phyloP scores from a whole-genome alignment of 2,797 vertebrate species.

The Gallinago nigripennis region DNA sequence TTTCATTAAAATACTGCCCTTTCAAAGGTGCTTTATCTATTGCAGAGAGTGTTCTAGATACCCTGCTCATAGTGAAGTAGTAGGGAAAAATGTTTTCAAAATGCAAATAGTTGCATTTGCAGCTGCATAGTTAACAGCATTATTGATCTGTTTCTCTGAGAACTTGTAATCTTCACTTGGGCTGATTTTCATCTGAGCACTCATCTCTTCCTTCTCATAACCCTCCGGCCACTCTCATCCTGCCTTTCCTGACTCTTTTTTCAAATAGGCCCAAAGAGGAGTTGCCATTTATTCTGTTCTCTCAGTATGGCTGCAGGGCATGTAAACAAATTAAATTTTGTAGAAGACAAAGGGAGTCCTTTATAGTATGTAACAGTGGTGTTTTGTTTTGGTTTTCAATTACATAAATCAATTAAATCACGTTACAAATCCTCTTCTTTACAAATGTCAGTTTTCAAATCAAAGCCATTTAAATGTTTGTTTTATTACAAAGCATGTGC shows the following conservation, averaged over 20 bases:
- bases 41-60: not conserved
- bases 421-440: not conserved
- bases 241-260: not conserved
- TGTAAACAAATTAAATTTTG: conserved; percentile 39
- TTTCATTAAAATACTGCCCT: not conserved
- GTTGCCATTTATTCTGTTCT: conserved; percentile 7
- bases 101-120: conserved; percentile 1
- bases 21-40: not conserved
- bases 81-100: not conserved
- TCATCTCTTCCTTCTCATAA: conserved; percentile 16
- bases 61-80: not conserved
- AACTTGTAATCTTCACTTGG: conserved; percentile 27
- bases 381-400: conserved; percentile 5
- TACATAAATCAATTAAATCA: conserved; percentile 39
- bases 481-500: not conserved
- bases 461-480: not conserved
- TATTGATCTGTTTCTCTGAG: conserved; percentile 61
- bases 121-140: not conserved
- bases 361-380: conserved; percentile 2
- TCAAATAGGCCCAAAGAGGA: not conserved
- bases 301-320: conserved; percentile 1
- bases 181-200: conserved; percentile 20
- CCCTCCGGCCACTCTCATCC: not conserved
- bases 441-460: not conserved
- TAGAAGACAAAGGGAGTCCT: conserved; percentile 16